Evolutionary conservation across 2,797 vertebrate genomes (phyloP).

Genomic region (Mormyrus hasselquistii): DNA sequence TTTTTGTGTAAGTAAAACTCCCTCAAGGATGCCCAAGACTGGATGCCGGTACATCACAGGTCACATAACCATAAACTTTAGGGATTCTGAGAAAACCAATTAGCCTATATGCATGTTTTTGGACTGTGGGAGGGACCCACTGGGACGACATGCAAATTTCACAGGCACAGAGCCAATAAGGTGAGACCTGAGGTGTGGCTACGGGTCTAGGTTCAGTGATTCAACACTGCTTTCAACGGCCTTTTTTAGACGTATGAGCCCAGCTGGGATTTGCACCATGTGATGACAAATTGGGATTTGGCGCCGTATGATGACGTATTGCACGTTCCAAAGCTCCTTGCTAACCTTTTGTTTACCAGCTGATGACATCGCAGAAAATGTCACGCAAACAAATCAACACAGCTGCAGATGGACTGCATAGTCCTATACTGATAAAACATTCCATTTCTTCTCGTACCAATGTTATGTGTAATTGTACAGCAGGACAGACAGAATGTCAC

Average conservation of each 20-base stretch:
- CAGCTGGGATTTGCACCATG: neutral
- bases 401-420: neutral
- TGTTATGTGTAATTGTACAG: neutral
- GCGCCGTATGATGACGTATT: neutral
- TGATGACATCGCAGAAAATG: neutral
- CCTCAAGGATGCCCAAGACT: neutral
- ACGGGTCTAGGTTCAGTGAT: neutral
- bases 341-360: conserved; percentile 6
- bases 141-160: neutral
- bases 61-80: neutral
- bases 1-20: neutral
- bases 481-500: neutral
- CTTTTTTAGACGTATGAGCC: neutral
- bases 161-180: neutral
- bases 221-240: neutral
- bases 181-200: neutral
- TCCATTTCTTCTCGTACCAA: neutral
- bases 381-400: neutral
- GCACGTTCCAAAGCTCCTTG: neutral
- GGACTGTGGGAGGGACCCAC: neutral
- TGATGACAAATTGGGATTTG: neutral
- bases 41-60: neutral
- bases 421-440: neutral
- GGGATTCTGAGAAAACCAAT: neutral
- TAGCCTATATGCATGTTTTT: neutral